Base-by-base conservation (phyloP, 2,797 vertebrate species). In the Spheniscus humboldti region DNA sequence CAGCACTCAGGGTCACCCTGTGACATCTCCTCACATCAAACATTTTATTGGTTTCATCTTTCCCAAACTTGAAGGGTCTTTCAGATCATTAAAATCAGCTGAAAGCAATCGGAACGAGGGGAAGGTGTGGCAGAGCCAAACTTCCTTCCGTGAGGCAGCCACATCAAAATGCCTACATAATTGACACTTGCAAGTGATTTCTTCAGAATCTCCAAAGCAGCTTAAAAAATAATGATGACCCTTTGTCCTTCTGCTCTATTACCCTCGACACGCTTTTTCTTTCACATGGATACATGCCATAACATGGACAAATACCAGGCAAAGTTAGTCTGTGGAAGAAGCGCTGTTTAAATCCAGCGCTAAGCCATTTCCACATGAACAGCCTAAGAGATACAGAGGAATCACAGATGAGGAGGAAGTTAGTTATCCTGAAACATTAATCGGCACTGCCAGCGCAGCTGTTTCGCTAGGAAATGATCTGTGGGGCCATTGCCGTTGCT, bases 401-500 rank as follows among this genome's bases (percentile, higher is more conserved):
- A 94, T 91, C 28, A 1, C 16, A 84, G 86, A 78, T 35, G 94
- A 92, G 83, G 69, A 87, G 68, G 89, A 90, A 78, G 92, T 96
- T 95, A 94, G 93, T 94, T 96, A 96, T 93, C 82, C 94, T 96
- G 95, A 94, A 97, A 96, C 91, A 96, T 97, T 96, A 79, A 95
- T 92, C 22, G 2, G 48, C 59, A 10, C 55, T 90, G 87, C 96
- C 92, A 92, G 84, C 88, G 52, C 94, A 91, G 92, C 93, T 97
- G 90, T 80, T 77, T 57, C n/a, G 72, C 3, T 6, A 23, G 79
- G 75, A 68, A 82, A 83, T 14, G 27, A 84, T 76, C 35, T 0
- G 0, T 1, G 0, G 37, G 37, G 55, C 78, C 63, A 39, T 9
- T 2, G 7, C 64, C 3, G 3, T 20, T 47, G n/a, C 79, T 88